Conservation (phyloP, 2,113 vertebrate species). For the Upupa epops region DNA sequence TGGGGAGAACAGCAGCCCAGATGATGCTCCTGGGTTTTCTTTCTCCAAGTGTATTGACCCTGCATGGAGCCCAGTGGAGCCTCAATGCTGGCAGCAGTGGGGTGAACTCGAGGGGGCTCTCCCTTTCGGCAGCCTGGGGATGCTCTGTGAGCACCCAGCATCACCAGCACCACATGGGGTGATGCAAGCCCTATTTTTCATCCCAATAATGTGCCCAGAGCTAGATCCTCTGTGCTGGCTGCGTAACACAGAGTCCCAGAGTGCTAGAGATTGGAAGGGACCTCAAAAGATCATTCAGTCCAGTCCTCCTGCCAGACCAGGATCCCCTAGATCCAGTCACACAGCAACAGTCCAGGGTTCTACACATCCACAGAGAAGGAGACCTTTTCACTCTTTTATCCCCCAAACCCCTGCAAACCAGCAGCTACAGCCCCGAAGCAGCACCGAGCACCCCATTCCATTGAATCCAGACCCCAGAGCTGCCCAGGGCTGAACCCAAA, state of each 20-base stretch:
- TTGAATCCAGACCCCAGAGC: no score
- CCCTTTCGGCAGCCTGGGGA: accelerated
- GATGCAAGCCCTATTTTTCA: background rate
- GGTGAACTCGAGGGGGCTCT: background rate
- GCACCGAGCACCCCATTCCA: accelerated
- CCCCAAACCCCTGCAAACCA: background rate
- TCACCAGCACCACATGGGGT: accelerated
- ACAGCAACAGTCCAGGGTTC: no score
- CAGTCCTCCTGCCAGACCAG: no score
- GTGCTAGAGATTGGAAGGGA: no score
- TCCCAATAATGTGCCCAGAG: accelerated
- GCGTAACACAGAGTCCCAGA: no score
- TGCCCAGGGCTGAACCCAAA: background rate
- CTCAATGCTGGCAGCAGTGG: accelerated
- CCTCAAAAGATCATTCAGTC: no score
- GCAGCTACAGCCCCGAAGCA: background rate
- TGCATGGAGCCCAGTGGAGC: accelerated
- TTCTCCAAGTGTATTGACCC: background rate
- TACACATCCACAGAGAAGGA: no score
- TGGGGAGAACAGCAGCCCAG: accelerated
- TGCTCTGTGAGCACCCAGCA: accelerated
- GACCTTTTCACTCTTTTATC: background rate
- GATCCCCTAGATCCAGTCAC: no score
- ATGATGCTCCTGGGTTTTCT: accelerated
- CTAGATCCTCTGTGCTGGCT: background rate